Percentiles rank a stretch among this genome's conserved stretches.
Conservation (phyloP, 2,888 invertebrate genomes). For the Agonopterix subpropinquella region DNA sequence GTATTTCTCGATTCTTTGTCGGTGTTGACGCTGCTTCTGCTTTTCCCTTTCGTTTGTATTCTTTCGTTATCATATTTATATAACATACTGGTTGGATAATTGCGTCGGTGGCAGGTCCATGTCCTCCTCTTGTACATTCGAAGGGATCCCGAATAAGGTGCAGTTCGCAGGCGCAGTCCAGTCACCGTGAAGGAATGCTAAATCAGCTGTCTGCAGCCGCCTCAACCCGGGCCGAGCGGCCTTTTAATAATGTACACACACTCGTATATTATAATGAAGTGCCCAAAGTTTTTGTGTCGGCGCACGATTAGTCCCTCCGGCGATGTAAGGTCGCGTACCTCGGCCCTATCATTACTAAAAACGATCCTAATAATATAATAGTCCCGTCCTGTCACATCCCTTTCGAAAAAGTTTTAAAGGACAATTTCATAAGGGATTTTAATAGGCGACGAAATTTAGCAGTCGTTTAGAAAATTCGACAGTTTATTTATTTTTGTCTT, state of each 20-base stretch:
- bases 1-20: slow-evolving; percentile 36
- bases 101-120: slow-evolving; percentile 23
- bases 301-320: slow-evolving; percentile 60
- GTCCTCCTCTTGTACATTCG: no score
- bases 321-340: slow-evolving; percentile 53
- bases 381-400: slow-evolving; percentile 72
- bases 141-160: background rate
- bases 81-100: slow-evolving; percentile 26
- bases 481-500: slow-evolving; percentile 45
- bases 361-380: slow-evolving; percentile 74
- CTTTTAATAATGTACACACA: slow-evolving; percentile 20
- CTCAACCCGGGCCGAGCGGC: slow-evolving; percentile 15
- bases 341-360: slow-evolving; percentile 70
- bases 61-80: slow-evolving; percentile 24
- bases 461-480: slow-evolving; percentile 54
- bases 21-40: slow-evolving; percentile 15
- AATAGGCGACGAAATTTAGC: slow-evolving; percentile 61
- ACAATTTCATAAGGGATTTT: slow-evolving; percentile 58
- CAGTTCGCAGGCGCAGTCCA: background rate
- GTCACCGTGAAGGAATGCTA: slow-evolving; percentile 41
- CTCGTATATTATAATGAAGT: slow-evolving; percentile 50
- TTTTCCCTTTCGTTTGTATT: slow-evolving; percentile 13
- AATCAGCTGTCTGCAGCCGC: slow-evolving; percentile 32
- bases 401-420: slow-evolving; percentile 58
- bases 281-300: slow-evolving; percentile 56